A percentile compares a stretch with the other conserved stretches of the same genome.
Conservation (phyloP, 2,113 vertebrate genomes). For the Serilophus lunatus region DNA sequence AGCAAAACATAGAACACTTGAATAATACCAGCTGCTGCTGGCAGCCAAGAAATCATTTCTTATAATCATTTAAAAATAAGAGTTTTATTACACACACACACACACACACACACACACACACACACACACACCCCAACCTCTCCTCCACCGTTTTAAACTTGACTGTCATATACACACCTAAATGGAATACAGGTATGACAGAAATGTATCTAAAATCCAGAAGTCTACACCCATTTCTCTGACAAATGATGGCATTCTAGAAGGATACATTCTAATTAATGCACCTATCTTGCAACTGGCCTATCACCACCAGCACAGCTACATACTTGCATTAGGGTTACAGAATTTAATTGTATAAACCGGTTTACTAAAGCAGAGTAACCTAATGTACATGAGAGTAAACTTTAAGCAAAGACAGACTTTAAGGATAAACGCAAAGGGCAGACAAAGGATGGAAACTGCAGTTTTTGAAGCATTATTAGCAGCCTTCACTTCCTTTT, state of each 20-base stretch:
- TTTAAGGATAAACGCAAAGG: too few relatives aligned
- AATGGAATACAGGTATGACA: neutral
- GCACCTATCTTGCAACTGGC: slow-evolving; percentile 24
- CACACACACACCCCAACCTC: neutral
- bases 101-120: too few relatives aligned
- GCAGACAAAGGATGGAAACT: neutral
- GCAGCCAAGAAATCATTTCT: slow-evolving; percentile 47
- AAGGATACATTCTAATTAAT: slow-evolving; percentile 44
- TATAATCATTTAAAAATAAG: slow-evolving; percentile 15
- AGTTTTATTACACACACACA: too few relatives aligned
- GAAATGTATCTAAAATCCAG: slow-evolving; percentile 12
- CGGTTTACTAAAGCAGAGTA: slow-evolving; percentile 53
- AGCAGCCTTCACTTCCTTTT: neutral
- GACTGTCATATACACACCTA: neutral
- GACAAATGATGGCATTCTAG: neutral
- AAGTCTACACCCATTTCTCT: neutral
- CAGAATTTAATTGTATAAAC: slow-evolving; percentile 60
- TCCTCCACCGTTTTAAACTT: neutral
- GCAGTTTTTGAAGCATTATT: slow-evolving; percentile 10
- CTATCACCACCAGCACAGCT: slow-evolving; percentile 29
- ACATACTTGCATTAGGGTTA: slow-evolving; percentile 17
- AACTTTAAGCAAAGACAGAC: neutral
- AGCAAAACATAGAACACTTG: slow-evolving; percentile 51
- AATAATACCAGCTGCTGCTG: slow-evolving; percentile 66
- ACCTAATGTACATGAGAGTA: neutral